These are phyloP conservation scores for Lingula anatina DNA, from an alignment of 2,888 invertebrate species.

Conservation along the genomic window DNA sequence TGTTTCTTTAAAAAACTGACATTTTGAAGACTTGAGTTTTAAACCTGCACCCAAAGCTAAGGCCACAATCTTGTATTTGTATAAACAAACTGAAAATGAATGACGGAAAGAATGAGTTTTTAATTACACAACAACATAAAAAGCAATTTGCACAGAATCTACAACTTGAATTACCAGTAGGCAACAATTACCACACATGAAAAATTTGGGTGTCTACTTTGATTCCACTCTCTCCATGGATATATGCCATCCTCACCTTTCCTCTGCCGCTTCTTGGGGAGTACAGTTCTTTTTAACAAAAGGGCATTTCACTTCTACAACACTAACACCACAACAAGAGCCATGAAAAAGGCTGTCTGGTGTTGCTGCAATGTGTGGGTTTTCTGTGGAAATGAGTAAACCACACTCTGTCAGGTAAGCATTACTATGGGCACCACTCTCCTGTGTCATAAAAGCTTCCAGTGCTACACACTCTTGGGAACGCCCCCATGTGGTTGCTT, in stretches of 20 bases:
- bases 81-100: too few relatives aligned
- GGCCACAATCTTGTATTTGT: too few relatives aligned
- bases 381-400: not conserved
- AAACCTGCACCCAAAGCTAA: too few relatives aligned
- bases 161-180: too few relatives aligned
- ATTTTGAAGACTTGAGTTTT: not conserved
- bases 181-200: too few relatives aligned
- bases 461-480: constrained; percentile 4
- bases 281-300: not conserved
- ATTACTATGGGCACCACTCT: not conserved
- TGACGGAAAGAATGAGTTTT: too few relatives aligned
- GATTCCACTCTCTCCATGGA: too few relatives aligned
- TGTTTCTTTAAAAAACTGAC: not conserved
- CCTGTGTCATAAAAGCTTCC: not conserved
- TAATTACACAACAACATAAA: too few relatives aligned
- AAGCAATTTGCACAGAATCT: too few relatives aligned
- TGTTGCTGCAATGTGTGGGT: not conserved
- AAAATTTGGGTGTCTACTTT: too few relatives aligned
- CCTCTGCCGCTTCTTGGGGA: not conserved
- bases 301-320: constrained; percentile 4
- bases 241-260: not conserved
- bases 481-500: constrained; percentile 5
- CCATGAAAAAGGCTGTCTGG: constrained; percentile 1
- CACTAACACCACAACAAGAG: not conserved
- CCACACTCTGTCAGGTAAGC: not conserved